Percentiles rank a stretch among this genome's conserved stretches.
Evolutionary conservation across 2,797 vertebrate genomes (phyloP).

Genomic region (Bovichtus variegatus): DNA sequence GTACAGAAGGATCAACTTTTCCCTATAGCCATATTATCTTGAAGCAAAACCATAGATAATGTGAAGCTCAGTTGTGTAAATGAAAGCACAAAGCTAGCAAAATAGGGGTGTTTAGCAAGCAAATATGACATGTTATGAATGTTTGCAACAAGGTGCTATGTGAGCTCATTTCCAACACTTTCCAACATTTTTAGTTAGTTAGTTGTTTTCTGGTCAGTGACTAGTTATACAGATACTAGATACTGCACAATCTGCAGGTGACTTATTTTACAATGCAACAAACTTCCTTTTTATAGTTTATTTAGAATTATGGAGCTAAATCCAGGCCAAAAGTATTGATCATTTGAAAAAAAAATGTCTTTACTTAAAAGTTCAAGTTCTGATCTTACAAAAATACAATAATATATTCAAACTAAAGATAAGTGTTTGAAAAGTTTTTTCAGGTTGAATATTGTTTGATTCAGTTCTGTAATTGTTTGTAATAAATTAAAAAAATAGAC

Average conservation of each 20-base stretch:
- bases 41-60: conserved; percentile 21
- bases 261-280: neutral
- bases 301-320: too few relatives aligned
- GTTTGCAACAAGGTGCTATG: conserved; percentile 31
- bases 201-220: neutral
- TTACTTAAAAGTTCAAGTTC: too few relatives aligned
- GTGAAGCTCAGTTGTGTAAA: conserved; percentile 14
- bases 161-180: conserved; percentile 22
- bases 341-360: too few relatives aligned
- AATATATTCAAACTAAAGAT: too few relatives aligned
- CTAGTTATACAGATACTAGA: neutral
- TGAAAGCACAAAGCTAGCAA: conserved; percentile 10
- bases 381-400: too few relatives aligned
- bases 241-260: neutral
- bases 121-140: conserved; percentile 20
- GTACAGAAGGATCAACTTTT: conserved; percentile 2
- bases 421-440: too few relatives aligned
- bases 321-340: too few relatives aligned
- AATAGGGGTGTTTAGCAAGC: conserved; percentile 23
- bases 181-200: neutral
- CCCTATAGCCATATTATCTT: neutral
- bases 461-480: too few relatives aligned
- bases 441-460: too few relatives aligned
- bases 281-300: too few relatives aligned
- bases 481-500: too few relatives aligned